phyloP scores from a whole-genome alignment of 2,113 vertebrate species.

The Equus przewalskii region DNA sequence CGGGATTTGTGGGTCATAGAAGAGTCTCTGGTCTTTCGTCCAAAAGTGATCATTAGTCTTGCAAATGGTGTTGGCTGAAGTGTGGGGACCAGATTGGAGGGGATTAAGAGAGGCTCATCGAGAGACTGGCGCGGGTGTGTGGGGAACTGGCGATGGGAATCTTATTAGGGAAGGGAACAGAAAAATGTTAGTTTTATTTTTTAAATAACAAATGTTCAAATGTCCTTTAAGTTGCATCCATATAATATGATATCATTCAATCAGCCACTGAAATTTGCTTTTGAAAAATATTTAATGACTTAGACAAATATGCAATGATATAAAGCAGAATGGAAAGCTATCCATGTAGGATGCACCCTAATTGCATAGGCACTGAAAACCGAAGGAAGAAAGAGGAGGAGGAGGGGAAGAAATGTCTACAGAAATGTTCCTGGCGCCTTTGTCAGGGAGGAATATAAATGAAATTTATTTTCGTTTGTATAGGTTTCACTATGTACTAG shows the following conservation, averaged over 20 bases:
- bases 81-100: neutral
- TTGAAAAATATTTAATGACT: constrained; percentile 23
- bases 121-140: neutral
- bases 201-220: neutral
- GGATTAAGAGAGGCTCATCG: neutral
- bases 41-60: neutral
- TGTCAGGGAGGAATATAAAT: neutral
- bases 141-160: neutral
- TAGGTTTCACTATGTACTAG: neutral
- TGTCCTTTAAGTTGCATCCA: neutral
- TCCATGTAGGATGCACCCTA: neutral
- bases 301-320: neutral
- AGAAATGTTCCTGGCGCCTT: neutral
- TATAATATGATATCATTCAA: neutral
- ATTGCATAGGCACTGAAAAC: neutral
- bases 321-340: neutral
- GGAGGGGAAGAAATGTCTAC: neutral
- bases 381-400: neutral
- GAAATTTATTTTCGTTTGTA: neutral
- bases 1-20: neutral
- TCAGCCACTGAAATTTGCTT: constrained; percentile 17
- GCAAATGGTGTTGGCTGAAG: neutral
- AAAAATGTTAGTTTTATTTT: neutral
- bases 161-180: neutral
- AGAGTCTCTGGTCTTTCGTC: neutral